Percentiles rank a stretch among this genome's conserved stretches.
Conservation (phyloP, 2,113 vertebrate genomes). For the Mobula birostris region DNA sequence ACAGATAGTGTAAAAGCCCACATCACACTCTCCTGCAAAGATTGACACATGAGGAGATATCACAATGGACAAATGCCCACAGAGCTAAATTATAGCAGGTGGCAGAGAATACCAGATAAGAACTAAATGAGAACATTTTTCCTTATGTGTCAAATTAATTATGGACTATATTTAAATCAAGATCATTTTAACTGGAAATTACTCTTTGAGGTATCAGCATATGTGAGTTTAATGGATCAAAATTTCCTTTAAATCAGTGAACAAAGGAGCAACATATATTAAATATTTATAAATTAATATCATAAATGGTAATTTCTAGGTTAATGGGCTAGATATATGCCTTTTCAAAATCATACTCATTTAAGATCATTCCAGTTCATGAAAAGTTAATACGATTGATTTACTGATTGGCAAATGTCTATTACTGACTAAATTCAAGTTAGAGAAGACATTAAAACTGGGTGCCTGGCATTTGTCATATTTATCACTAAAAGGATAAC, state of each 20-base stretch:
- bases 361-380: neutral
- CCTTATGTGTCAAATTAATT: neutral
- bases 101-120: neutral
- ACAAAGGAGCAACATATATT: neutral
- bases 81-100: neutral
- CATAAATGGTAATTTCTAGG: neutral
- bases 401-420: neutral
- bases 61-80: neutral
- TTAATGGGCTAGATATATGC: neutral
- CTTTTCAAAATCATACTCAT: neutral
- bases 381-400: neutral
- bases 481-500: neutral
- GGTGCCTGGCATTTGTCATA: neutral
- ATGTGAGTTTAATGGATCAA: neutral
- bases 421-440: neutral
- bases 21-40: neutral
- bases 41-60: neutral
- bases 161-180: neutral
- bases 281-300: neutral
- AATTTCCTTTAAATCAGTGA: neutral
- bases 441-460: neutral
- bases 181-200: neutral
- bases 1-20: neutral
- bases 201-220: neutral
- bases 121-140: neutral